Percentiles rank a stretch among this genome's conserved stretches.
Conservation (phyloP, 2,113 vertebrate genomes). For the Arothron firmamentum region DNA sequence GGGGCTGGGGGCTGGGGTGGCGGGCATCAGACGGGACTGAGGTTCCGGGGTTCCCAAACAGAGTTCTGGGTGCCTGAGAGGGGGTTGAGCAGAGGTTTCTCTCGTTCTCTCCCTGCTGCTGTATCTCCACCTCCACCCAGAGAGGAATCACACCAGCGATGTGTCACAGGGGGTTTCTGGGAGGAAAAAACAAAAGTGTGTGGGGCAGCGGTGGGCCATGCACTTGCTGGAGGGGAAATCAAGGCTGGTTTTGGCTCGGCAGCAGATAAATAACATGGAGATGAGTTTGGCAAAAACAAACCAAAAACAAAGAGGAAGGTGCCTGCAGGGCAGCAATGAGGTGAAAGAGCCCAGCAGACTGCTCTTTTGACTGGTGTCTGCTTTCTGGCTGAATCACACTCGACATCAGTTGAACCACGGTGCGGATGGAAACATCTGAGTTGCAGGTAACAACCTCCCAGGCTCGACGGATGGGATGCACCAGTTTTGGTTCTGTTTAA, state of each 20-base stretch:
- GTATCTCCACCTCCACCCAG: slow-evolving; percentile 48
- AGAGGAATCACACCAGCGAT: slow-evolving; percentile 15
- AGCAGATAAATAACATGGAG: slow-evolving; percentile 19
- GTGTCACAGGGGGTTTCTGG: slow-evolving; percentile 18
- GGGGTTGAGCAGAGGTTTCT: slow-evolving; percentile 41
- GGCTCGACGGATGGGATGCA: too few relatives aligned
- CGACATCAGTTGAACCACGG: too few relatives aligned
- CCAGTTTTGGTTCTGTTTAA: too few relatives aligned
- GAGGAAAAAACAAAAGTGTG: slow-evolving; percentile 21
- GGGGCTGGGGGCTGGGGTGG: background rate
- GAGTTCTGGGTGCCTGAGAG: slow-evolving; percentile 38
- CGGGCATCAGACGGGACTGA: slow-evolving; percentile 49
- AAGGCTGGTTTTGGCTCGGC: background rate
- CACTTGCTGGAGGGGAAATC: slow-evolving; percentile 6
- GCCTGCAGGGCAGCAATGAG: slow-evolving; percentile 4
- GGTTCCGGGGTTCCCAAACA: slow-evolving; percentile 64
- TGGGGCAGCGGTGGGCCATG: background rate
- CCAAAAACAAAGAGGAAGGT: too few relatives aligned
- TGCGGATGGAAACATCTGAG: too few relatives aligned
- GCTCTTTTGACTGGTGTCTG: background rate
- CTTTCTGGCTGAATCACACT: background rate
- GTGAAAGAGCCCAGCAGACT: background rate
- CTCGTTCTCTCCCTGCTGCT: slow-evolving; percentile 32
- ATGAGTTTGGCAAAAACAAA: too few relatives aligned
- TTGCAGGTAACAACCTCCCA: too few relatives aligned